Base-by-base conservation (phyloP, 2,113 vertebrate species). In the Sander vitreus region DNA sequence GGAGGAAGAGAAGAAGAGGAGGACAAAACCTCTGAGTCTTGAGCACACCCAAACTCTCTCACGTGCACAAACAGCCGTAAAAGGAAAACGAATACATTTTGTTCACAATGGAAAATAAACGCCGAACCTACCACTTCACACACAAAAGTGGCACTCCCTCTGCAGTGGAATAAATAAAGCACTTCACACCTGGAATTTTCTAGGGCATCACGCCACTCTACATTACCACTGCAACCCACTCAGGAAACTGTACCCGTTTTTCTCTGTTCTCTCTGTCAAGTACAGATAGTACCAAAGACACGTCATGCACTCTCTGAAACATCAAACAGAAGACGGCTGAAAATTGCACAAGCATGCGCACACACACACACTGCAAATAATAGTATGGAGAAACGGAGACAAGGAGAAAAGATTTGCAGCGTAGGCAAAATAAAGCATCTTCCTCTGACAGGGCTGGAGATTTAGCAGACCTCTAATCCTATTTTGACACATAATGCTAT, bases 101-200 rank as follows among this genome's bases (percentile, higher is more conserved):
- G 74, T 48, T 82, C 55, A 88, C 70, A 85, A 85, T 55, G 71
- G 75, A 81, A 71, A 87, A 72, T 51, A 72, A 85, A 77, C 23
- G 27, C 60, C 58, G 81, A 80, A 76, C 76, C 84, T 81, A 82
- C 82, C 73, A 75, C 80, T 84, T 87, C 76, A 82, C 75, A 75
- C 79, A 80, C 4, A 72, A 51, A 51, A 88, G 73, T 81, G 88
- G 73, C 76, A 14, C 85, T 85, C 80, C 80, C 84, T 85, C 75
- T 86, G 86, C 91, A 85, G 71, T 74, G 84, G 78, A 78, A 89
- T 89, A 88, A 92, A 90, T 85, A 92, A 79, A 88, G 69, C 87
- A 90, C 89, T 93, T 90, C 89, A 92, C 90, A 93, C 89, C 89
- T 93, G 91, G 84, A 92, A 91, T 91, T 91, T 93, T 92, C 90